Percentiles rank a stretch among this genome's conserved stretches.
These are phyloP conservation scores for Bilobella aurantiaca DNA, from an alignment of 1,140 invertebrate species.

Conservation along the genomic window DNA sequence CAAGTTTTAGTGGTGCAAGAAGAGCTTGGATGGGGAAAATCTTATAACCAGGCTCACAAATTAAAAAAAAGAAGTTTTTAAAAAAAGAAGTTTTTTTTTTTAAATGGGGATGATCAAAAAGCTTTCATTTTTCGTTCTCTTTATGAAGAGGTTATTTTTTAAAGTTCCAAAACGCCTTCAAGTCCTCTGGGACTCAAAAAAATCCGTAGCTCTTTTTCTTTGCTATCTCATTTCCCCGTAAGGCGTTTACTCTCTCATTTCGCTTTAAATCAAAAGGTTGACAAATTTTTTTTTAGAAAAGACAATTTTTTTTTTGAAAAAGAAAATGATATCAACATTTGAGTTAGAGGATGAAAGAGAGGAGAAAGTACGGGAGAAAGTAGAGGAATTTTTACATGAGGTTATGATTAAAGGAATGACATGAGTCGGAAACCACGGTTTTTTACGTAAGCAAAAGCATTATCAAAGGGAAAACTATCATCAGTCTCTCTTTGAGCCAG, in stretches of 20 bases:
- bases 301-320: background rate
- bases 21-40: no score
- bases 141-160: background rate
- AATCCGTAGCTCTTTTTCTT: background rate
- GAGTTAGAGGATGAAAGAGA: background rate
- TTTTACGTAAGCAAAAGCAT: background rate
- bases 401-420: background rate
- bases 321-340: background rate
- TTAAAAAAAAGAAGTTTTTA: no score
- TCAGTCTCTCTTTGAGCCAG: no score
- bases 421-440: background rate
- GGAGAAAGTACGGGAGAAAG: background rate
- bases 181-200: background rate
- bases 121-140: no score
- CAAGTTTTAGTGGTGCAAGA: no score
- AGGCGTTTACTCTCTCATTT: background rate
- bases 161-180: background rate
- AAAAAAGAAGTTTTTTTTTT: no score
- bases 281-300: background rate
- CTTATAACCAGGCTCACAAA: no score
- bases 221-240: no score
- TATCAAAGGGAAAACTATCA: no score
- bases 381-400: background rate
- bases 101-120: background rate
- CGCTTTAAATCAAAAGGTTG: background rate